Evolutionary conservation across 2,888 invertebrate genomes (phyloP).

Genomic region (Chloroclysta siterata): DNA sequence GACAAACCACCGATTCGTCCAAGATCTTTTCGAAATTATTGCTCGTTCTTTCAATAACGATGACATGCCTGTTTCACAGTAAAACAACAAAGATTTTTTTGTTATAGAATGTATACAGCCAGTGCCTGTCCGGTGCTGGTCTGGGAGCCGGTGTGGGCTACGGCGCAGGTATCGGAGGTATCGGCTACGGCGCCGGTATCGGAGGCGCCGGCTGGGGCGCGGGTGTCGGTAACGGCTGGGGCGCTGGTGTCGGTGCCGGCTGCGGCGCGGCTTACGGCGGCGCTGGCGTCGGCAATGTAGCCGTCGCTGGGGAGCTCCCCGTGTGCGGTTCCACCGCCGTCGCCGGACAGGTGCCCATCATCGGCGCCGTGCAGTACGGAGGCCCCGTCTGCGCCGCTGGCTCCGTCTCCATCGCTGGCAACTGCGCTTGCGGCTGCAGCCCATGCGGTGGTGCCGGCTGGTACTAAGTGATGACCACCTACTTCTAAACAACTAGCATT

Average conservation of each 20-base stretch:
- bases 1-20: too few relatives aligned
- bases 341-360: conserved; percentile 49
- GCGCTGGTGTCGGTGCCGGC: conserved; percentile 13
- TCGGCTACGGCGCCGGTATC: conserved; percentile 16
- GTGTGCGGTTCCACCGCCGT: conserved; percentile 50
- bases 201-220: conserved; percentile 14
- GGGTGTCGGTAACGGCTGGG: conserved; percentile 17
- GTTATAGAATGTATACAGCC: conserved; percentile 22
- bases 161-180: conserved; percentile 6
- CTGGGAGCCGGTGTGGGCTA: conserved; percentile 10
- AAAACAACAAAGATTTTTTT: background rate
- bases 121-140: conserved; percentile 16
- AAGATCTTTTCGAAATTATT: too few relatives aligned
- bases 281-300: conserved; percentile 43
- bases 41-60: too few relatives aligned
- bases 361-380: conserved; percentile 47
- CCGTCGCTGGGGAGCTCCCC: conserved; percentile 48
- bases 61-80: background rate
- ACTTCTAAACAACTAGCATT: background rate
- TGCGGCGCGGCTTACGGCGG: conserved; percentile 22
- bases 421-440: conserved; percentile 43
- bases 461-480: background rate
- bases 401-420: conserved; percentile 43
- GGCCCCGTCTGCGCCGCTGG: conserved; percentile 47
- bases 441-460: background rate